Base-by-base conservation (phyloP, 2,797 vertebrate species). In the Falco rusticolus region DNA sequence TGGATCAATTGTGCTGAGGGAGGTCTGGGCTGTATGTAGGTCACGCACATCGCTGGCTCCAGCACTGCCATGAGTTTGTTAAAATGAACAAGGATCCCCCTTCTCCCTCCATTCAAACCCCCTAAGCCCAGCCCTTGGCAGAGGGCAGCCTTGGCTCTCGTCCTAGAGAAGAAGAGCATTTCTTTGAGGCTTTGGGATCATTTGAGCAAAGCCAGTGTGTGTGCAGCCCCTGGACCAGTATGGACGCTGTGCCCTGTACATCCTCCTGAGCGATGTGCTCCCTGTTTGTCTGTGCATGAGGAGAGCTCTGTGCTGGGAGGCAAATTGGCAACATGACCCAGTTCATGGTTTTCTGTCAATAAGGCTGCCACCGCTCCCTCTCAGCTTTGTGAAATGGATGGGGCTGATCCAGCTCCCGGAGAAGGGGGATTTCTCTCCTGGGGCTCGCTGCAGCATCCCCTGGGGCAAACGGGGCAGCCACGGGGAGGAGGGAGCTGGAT, bases 1-100 rank as follows among this genome's bases (percentile, higher is more conserved):
- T 26, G 91, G 88, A 81, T 96, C 83, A 2, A 86, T 88, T 5
- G 82, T 69, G 72, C 45, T 66, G 12, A 1, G 39, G 29, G 75
- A 48, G 61, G 80, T 90, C 56, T 3, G 79, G 84, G 89, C 89
- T 91, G 45, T 79, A 57, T 90, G 91, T 90, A 86, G 95, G 94
- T 94, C 95, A 96, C 91, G 74, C 94, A 22, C 64, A 39, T 41
- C 6, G 0, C 93, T 51, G 90, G 80, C 83, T 78, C 88, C 11
- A 0, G 26, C 41, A 4, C 29, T 8, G 24, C 71, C 13, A 0
- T 0, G n/a, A 28, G 29, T 26, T 51, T 60, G 17, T 28, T 24
- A 31, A 65, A 83, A 3, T 5, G 33, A 84, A 29, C 15, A 15
- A 84, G 85, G 65, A 71, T 66, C 18, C 34, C 60, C 60, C 25